Percentiles rank a stretch among this genome's conserved stretches.
These are phyloP conservation scores for Platycheirus albimanus DNA, from an alignment of 2,888 invertebrate species.

Conservation along the genomic window DNA sequence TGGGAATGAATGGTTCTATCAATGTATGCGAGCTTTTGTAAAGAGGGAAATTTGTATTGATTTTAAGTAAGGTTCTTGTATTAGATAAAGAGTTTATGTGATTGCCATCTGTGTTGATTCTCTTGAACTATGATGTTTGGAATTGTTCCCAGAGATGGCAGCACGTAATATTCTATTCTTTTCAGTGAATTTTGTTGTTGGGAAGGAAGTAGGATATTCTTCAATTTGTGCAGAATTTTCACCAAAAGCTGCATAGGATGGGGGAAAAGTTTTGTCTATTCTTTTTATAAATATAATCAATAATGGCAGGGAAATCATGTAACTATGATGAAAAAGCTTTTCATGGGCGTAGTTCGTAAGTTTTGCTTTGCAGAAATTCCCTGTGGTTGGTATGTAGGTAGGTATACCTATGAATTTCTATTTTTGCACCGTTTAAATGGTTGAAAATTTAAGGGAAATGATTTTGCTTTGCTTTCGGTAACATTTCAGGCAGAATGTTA, in stretches of 20 bases:
- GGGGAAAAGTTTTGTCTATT: not conserved
- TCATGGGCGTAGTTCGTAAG: conserved; percentile 65
- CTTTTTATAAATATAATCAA: conserved; percentile 28
- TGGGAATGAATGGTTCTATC: not conserved
- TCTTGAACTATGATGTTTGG: conserved; percentile 11
- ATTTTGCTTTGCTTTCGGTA: too few relatives aligned
- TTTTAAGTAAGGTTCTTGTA: conserved; percentile 50
- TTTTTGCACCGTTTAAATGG: not conserved
- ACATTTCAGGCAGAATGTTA: too few relatives aligned
- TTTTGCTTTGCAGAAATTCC: conserved; percentile 54
- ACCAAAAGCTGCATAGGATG: not conserved
- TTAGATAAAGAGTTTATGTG: conserved; percentile 18
- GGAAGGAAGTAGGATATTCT: not conserved
- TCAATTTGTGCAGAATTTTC: conserved; percentile 7
- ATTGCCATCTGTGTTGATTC: conserved; percentile 39
- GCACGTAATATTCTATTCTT: not conserved
- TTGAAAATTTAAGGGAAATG: too few relatives aligned
- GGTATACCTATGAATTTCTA: not conserved
- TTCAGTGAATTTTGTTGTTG: not conserved
- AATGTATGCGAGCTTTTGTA: conserved; percentile 58
- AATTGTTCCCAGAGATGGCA: conserved; percentile 31
- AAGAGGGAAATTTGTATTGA: conserved; percentile 66
- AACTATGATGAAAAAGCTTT: conserved; percentile 51
- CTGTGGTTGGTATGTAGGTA: not conserved
- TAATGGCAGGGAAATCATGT: conserved; percentile 27